Conservation (phyloP, 2,888 invertebrate genomes). For the Kryphioiulus occultus region DNA sequence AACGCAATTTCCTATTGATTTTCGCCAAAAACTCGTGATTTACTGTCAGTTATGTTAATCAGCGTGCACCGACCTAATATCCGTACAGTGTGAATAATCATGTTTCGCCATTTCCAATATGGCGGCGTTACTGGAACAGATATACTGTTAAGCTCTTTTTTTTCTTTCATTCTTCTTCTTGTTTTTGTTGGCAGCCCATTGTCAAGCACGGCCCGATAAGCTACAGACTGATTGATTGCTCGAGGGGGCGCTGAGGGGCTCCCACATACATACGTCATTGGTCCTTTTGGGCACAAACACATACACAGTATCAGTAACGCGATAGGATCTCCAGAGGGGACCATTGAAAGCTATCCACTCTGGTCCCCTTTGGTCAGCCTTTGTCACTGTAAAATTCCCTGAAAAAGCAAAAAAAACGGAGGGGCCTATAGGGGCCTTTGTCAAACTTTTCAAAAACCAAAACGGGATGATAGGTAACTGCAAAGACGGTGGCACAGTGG, state of each 20-base stretch:
- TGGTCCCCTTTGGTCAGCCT: neutral
- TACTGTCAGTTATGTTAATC: constrained; percentile 5
- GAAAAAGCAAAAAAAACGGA: neutral
- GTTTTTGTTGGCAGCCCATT: constrained; percentile 33
- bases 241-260: constrained; percentile 20
- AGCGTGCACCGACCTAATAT: neutral
- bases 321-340: neutral
- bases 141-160: too few relatives aligned
- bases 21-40: neutral
- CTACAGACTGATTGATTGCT: constrained; percentile 35
- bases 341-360: constrained; percentile 33
- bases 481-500: neutral
- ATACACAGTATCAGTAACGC: neutral
- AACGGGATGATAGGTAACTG: neutral
- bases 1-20: constrained; percentile 5
- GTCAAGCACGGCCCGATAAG: neutral
- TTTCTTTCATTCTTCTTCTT: neutral
- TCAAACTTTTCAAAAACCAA: neutral
- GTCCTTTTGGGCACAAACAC: neutral
- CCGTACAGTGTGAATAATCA: neutral
- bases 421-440: neutral
- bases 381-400: neutral
- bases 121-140: too few relatives aligned
- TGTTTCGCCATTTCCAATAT: neutral
- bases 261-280: constrained; percentile 24